Percentiles rank a stretch among this genome's conserved stretches.
Evolutionary conservation across 2,113 vertebrate genomes (phyloP).

Genomic region (Clupea harengus): DNA sequence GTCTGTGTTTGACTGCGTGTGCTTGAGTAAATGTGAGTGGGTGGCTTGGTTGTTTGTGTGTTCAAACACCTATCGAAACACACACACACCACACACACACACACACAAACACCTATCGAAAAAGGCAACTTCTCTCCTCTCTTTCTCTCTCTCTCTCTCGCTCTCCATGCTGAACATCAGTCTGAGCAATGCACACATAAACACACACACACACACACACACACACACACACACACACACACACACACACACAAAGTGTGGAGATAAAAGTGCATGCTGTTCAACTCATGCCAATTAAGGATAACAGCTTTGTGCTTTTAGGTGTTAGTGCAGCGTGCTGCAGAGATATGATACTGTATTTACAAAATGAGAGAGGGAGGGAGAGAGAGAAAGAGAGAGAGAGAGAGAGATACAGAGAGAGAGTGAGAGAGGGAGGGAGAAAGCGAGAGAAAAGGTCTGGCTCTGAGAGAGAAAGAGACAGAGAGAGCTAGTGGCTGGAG

Average conservation of each 20-base stretch:
- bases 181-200: too few species aligned
- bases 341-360: background rate
- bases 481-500: too few species aligned
- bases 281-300: background rate
- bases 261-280: background rate
- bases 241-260: background rate
- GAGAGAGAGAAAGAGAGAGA: background rate
- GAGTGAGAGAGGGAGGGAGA: background rate
- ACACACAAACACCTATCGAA: constrained; percentile 9
- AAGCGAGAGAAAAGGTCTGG: background rate
- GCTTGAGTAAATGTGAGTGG: background rate
- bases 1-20: background rate
- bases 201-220: background rate
- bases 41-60: background rate
- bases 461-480: background rate
- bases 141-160: background rate
- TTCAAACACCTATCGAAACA: constrained; percentile 8
- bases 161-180: background rate
- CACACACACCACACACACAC: too few species aligned
- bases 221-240: background rate
- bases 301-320: constrained; percentile 19
- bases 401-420: background rate
- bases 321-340: background rate
- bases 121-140: background rate
- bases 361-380: background rate